Percentiles rank a stretch among this genome's conserved stretches.
Conservation (phyloP, 1,140 invertebrate species). For the Pomacea maculata region DNA sequence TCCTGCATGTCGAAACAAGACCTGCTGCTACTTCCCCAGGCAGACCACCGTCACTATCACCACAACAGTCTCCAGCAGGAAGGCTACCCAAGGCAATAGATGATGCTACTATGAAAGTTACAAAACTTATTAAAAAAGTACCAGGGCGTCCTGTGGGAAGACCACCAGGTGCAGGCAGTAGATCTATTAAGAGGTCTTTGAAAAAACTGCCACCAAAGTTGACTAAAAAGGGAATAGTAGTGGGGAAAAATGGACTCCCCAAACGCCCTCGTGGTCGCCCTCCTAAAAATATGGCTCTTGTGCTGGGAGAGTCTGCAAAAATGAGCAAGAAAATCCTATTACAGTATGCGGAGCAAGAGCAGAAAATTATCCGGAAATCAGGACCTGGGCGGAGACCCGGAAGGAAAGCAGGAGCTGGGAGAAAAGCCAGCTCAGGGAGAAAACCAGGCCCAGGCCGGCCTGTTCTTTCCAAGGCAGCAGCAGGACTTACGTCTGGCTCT, state of each 20-base stretch:
- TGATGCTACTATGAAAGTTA: conserved; percentile 21
- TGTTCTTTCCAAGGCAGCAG: conserved; percentile 6
- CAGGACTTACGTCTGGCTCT: too few species aligned
- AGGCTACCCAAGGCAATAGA: conserved; percentile 15
- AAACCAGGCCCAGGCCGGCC: conserved; percentile 9
- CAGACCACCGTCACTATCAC: conserved; percentile 1
- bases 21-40: conserved; percentile 1
- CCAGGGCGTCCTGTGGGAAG: conserved; percentile 11
- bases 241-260: conserved; percentile 17
- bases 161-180: conserved; percentile 13
- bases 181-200: not conserved
- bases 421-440: conserved; percentile 12
- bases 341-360: not conserved
- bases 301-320: not conserved
- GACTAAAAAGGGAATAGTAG: not conserved
- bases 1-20: conserved; percentile 3
- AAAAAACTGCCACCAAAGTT: not conserved
- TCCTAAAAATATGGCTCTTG: conserved; percentile 2
- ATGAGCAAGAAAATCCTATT: not conserved
- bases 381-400: conserved; percentile 8
- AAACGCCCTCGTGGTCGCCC: conserved; percentile 18
- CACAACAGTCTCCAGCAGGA: conserved; percentile 6
- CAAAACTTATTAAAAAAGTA: conserved; percentile 17
- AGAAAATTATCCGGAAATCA: not conserved
- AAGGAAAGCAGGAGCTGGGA: conserved; percentile 7